Base-by-base conservation (phyloP, 1,140 invertebrate species). In the Acromyrmex heyeri region DNA sequence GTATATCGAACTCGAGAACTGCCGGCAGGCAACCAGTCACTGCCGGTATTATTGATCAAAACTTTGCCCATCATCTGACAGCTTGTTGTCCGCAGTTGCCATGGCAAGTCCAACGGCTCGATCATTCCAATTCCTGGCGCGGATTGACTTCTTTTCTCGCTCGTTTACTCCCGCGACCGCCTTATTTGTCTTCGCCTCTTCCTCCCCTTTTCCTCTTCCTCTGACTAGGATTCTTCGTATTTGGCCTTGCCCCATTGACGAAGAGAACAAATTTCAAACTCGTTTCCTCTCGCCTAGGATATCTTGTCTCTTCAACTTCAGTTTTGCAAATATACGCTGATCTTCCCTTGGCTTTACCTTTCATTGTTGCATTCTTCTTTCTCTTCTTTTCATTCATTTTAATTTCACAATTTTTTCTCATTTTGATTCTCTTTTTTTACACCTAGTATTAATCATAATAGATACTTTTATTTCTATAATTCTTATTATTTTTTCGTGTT, bases 31-130 rank as follows among this genome's bases (percentile, higher is more conserved):
- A 65, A 44, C 90, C 90, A 94, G 94, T 95, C 94, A 95, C 93
- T 81, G 77, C 91, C 91, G 89, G 76, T 87, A 87, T 95, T 95
- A 95, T 95, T 95, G 95, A 95, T 95, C 93, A 95, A 95, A 95
- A 95, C 86, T 95, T 94, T 95, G 78, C 93, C 94, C 94, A 95
- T 95, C 93, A 95, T 95, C 94, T 94, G 94, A 94, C 94, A 95
- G 93, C 92, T 95, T 95, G 95, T 95, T 95, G 94, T 95, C 94
- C 90, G 91, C 69, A 93, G 95, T 95, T 94, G 90, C 95, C 94
- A 95, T 95, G 94, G 94, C 81, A 91, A 81, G 64, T 81, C 44
- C 27, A 48, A 81, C 64, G 79, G 90, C 90, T 86, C 79, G 55
- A 78, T 89, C 87, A 59, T 88, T 75, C 88, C 86, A 81, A 81